phyloP scores from a whole-genome alignment of 92 coral and sea anemone genomes.

The Epizoanthus illoricatus region DNA sequence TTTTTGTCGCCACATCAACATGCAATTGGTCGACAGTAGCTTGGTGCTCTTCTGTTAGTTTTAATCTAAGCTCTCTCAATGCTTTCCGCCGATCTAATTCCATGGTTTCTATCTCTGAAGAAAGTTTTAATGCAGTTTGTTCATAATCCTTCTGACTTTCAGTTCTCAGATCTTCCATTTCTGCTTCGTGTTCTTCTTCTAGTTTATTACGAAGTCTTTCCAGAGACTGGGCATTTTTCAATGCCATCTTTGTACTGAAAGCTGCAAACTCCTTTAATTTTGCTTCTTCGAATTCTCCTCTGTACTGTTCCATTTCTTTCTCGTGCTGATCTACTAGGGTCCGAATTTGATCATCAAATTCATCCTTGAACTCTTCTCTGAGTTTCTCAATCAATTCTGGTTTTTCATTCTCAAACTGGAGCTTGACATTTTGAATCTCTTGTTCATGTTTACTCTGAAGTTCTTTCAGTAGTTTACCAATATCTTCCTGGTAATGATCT shows the following conservation, averaged over 20 bases:
- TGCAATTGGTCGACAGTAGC: constrained; percentile 65
- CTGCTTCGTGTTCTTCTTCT: constrained; percentile 69
- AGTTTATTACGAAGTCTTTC: constrained; percentile 67
- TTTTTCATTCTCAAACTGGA: constrained; percentile 53
- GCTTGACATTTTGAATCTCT: constrained; percentile 58
- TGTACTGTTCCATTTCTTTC: constrained; percentile 68
- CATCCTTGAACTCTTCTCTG: constrained; percentile 41
- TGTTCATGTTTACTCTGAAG: constrained; percentile 61
- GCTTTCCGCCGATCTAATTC: constrained; percentile 71
- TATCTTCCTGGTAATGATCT: constrained; percentile 71
- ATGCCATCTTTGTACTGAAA: constrained; percentile 68
- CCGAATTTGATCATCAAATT: constrained; percentile 60
- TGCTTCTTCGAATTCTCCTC: constrained; percentile 72
- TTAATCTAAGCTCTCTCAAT: constrained; percentile 56
- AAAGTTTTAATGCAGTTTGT: constrained; percentile 70
- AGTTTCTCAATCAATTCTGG: constrained; percentile 55
- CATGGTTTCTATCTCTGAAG: constrained; percentile 78
- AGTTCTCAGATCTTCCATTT: constrained; percentile 74
- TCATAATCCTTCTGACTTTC: constrained; percentile 93
- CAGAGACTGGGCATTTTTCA: constrained; percentile 74
- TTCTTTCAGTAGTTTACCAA: constrained; percentile 66
- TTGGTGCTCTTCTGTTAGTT: constrained; percentile 62
- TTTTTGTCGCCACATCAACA: constrained; percentile 61
- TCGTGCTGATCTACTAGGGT: constrained; percentile 67
- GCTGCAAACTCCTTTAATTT: constrained; percentile 73